Evolutionary conservation across 2,113 vertebrate genomes (phyloP), one percentile per base, ranked within the genome.

Genomic region (Eulemur rufifrons): DNA sequence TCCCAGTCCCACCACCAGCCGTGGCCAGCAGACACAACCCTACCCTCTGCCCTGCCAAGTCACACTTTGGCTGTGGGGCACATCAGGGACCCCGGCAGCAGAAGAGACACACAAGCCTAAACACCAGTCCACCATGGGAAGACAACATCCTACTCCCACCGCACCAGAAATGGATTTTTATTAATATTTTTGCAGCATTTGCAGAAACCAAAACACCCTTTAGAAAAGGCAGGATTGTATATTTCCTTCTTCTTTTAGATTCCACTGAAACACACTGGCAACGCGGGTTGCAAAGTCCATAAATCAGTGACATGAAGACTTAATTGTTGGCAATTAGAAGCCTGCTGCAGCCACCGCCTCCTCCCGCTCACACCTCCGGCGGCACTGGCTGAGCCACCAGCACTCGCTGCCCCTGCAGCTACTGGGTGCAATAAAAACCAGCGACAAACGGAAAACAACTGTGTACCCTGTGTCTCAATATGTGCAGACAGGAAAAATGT

Each of bases 301-400:
- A 2, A n/a, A 20, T 82, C 77, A 1, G 54, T 5, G n/a, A 56
- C 91, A 9, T 0, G 14, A 47, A 42, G 89, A 13, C 85, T 42
- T 77, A 32, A 52, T 6, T 42, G 39, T 14, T 3, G 39, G 73
- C 77, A 34, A 29, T 56, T 32, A 91, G 59, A 91, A 86, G 85
- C 39, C 37, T 1, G 1, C 34, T 66, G 0, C 0, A 4, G 32
- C 2, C 1, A 3, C 50, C 5, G 3, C 39, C 42, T 17, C 68
- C 59, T 29, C 56, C 64, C 0, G 8, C 23, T 39, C 94, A 34
- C 64, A 27, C 56, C 77, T 85, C 82, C 21, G 1, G 77, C 32
- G 20, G 64, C 2, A 8, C 69, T 1, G 7, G n/a, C 76, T 6
- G 9, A 37, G 25, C 80, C 32, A 0, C 9, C 29, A 7, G 29